Evolutionary conservation across 2,797 vertebrate species (phyloP), one percentile per base, ranked within the genome.

Genomic region (Artibeus lituratus): DNA sequence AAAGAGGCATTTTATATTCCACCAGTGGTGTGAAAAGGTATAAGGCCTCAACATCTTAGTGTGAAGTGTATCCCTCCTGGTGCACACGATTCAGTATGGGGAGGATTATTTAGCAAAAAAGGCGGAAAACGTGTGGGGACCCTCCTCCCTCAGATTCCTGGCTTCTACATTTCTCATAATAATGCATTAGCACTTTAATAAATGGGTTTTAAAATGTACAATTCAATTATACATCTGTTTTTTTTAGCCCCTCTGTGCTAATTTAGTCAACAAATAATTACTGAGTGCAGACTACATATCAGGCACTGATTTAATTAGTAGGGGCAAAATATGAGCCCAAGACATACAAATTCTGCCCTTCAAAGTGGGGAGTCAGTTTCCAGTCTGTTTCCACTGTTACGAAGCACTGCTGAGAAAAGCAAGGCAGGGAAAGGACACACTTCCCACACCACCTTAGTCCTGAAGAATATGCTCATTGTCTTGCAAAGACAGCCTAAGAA

Each of bases 191-290:
- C 74, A 59, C 82, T 72, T 85, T 62, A 92, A 73, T 55, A 77
- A 81, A 42, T 72, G 32, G 67, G 62, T 67, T 87, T 55, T 59
- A 2, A 77, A 94, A 94, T n/a, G 67, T 95, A 47, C 78, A 19
- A 73, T 81, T 92, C 72, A 94, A 76, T 81, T 53, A 59, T 26
- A 53, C 87, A 72, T 90, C 44, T 86, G 47, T 55, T 29, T 59
- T 87, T 73, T 51, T 65, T 14, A 87, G 74, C 53, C 49, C 35
- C 39, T 87, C 55, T 53, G 39, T n/a, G 74, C 59, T 53, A 51
- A 90, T 92, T 69, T 37, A 92, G 49, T 84, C 89, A 90, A 47
- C 82, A 92, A 77, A 39, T 39, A 81, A 16, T 57, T 92, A 83
- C 1, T 7, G 10, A 67, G 57, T 35, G 22, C 24, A 1, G 3